Evolutionary conservation across 1,140 invertebrate species (phyloP), one percentile per base, ranked within the genome.

Genomic region (Hesperophylax magnus): DNA sequence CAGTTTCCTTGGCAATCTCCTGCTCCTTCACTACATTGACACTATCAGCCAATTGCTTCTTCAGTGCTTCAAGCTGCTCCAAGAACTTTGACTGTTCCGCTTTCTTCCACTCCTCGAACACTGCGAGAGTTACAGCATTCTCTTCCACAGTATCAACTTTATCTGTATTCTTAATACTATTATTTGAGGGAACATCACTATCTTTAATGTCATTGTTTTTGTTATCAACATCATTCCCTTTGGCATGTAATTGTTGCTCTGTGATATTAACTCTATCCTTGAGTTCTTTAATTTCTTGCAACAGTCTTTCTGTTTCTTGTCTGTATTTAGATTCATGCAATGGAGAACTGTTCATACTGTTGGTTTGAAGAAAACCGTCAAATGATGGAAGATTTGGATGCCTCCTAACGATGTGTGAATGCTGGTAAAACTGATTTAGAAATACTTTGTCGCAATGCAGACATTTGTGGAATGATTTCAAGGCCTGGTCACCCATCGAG

Each of bases 221-320:
- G 8, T 39, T 69, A n/a, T n/a, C n/a, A 75, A 82, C 65, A 39
- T 80, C 79, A 52, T 58, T 39, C 6, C 79, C 71, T 20, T 58
- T 56, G n/a, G 5, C n/a, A 67, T 81, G 24, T 31, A 52, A 63
- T 77, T 91, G 79, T 85, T 90, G 89, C 85, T 93, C 90, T 85
- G 90, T 91, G 80, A 87, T 87, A 85, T 92, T 92, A 0, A 93
- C 77, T 81, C 91, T 87, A 81, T 92, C 91, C 83, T 92, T 92
- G 9, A 93, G 83, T 60, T 89, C 90, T 85, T 92, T 92, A 75
- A 93, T 92, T 84, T 93, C 92, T 47, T 88, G 87, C 18, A 92
- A 87, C 6, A 92, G 83, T 86, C 90, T 91, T 82, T 92, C 91
- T 3, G 91, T 90, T 84, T 92, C 90, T n/a, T 80, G 84, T 80